phyloP scores from a whole-genome alignment of 2,888 invertebrate species.

The Acanthosepion pharaonis region DNA sequence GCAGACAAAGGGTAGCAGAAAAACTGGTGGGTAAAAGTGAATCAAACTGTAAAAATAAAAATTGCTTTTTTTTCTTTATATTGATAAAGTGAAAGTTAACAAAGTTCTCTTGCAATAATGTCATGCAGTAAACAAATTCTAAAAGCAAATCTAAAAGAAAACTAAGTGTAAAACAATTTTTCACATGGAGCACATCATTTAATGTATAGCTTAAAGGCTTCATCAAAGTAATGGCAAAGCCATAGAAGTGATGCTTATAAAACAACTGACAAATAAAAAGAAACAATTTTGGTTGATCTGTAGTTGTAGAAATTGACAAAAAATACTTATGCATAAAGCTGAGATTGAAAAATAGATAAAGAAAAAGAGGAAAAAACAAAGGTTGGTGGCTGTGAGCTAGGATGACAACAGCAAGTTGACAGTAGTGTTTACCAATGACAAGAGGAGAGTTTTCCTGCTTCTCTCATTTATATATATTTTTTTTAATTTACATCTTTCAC shows the following conservation, averaged over 20 bases:
- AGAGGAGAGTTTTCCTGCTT: not conserved
- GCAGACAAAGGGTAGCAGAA: not conserved
- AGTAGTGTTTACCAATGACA: not conserved
- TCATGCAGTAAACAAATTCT: too few relatives aligned
- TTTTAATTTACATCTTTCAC: not conserved
- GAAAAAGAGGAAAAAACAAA: not conserved
- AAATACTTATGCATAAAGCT: not conserved
- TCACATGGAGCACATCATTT: not conserved
- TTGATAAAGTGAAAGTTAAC: too few relatives aligned
- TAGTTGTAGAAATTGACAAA: not conserved
- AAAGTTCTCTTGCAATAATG: too few relatives aligned
- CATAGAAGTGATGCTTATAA: not conserved
- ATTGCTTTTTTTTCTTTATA: too few relatives aligned
- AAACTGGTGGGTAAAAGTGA: not conserved
- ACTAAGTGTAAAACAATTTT: not conserved
- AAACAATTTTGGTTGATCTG: not conserved
- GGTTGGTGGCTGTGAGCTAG: not conserved
- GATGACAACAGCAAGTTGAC: not conserved
- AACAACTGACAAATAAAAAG: not conserved
- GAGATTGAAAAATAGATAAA: not conserved
- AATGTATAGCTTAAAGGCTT: not conserved
- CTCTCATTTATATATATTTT: accelerated
- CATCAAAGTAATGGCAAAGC: not conserved
- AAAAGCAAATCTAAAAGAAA: too few relatives aligned
- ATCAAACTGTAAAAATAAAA: too few relatives aligned